These are phyloP conservation scores for Anas bahamensis DNA, from an alignment of 2,797 vertebrate genomes.

Conservation along the genomic window DNA sequence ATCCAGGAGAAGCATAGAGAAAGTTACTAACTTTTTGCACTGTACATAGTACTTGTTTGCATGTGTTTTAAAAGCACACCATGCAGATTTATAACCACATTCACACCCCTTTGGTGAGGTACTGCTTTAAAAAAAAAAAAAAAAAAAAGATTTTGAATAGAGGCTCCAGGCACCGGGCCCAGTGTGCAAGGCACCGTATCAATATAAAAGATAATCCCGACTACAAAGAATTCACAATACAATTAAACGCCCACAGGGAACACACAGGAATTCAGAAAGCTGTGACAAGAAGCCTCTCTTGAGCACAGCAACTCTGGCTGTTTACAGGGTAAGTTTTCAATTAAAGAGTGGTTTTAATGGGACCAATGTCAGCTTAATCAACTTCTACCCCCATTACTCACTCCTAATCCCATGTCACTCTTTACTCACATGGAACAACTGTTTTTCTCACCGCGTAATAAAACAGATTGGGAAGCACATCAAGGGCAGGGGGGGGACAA, in stretches of 20 bases:
- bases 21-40: not conserved
- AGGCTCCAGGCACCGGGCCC: not conserved
- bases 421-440: not conserved
- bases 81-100: not conserved
- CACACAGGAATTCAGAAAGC: not conserved
- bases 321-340: not conserved
- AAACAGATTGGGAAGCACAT: not conserved
- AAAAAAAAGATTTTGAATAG: not conserved
- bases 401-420: not conserved
- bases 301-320: not conserved
- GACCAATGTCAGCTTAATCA: not conserved
- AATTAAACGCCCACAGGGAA: not conserved
- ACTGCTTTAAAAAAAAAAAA: not conserved
- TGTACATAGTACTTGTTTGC: not conserved
- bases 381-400: not conserved
- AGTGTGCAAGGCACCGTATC: not conserved
- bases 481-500: not conserved
- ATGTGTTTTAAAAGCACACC: not conserved
- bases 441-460: not conserved
- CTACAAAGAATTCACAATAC: conserved; percentile 13
- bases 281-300: not conserved
- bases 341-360: not conserved
- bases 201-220: conserved; percentile 26
- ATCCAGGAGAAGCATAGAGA: not conserved
- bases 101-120: not conserved